Percentiles rank a stretch among this genome's conserved stretches.
These are phyloP conservation scores for Pocillopora damicornis DNA, from an alignment of 64 coral and sea anemone genomes.

Conservation along the genomic window DNA sequence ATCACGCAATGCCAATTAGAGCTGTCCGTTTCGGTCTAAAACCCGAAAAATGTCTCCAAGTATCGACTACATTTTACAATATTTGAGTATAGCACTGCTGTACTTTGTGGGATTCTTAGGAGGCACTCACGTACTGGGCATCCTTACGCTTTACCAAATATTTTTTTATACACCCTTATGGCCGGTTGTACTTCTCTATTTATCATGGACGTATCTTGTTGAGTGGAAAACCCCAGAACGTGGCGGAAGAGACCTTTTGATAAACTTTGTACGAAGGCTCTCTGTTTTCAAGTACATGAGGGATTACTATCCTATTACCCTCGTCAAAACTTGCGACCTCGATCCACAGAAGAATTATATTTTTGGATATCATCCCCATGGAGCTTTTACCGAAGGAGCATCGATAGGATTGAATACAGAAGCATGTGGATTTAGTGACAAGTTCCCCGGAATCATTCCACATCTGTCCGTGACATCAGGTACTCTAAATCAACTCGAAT, in stretches of 20 bases:
- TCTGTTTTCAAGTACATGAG: conserved; percentile 62
- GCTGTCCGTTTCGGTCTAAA: no score
- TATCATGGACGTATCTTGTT: conserved; percentile 57
- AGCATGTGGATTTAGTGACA: conserved; percentile 61
- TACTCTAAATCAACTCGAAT: not conserved
- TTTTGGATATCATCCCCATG: conserved; percentile 81
- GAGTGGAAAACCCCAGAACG: conserved; percentile 59
- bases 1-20: no score
- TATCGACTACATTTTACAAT: no score
- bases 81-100: not conserved
- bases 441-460: conserved; percentile 70
- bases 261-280: conserved; percentile 40
- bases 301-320: conserved; percentile 75
- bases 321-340: conserved; percentile 70
- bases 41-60: no score
- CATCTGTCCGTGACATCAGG: conserved; percentile 41
- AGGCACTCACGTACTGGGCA: conserved; percentile 11
- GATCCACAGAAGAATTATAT: conserved; percentile 78
- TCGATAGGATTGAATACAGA: conserved; percentile 54
- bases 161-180: conserved; percentile 49
- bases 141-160: conserved; percentile 26
- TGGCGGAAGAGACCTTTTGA: conserved; percentile 43
- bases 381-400: conserved; percentile 45
- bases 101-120: conserved; percentile 34
- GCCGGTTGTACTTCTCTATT: conserved; percentile 45